Evolutionary conservation across 2,797 vertebrate genomes (phyloP).

Genomic region (Hemibagrus guttatus): DNA sequence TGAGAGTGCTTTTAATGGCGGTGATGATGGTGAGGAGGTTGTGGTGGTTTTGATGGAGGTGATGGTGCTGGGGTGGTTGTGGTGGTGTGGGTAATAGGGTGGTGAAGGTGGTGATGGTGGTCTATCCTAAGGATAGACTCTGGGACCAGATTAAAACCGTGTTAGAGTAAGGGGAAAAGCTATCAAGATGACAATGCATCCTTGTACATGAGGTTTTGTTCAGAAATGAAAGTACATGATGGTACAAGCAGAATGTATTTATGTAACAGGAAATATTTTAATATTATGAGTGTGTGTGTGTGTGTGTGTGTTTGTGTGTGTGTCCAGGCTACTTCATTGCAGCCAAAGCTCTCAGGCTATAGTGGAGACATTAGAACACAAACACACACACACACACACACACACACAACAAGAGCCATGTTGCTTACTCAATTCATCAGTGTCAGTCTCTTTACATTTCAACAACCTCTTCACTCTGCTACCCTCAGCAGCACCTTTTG

Average conservation of each 20-base stretch:
- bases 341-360: not conserved
- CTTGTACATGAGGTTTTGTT: not conserved
- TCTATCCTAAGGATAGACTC: not conserved
- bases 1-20: no score
- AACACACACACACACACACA: not conserved
- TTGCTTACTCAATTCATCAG: constrained; percentile 3
- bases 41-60: not conserved
- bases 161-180: not conserved
- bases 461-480: not conserved
- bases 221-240: not conserved
- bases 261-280: not conserved
- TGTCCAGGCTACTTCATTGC: not conserved
- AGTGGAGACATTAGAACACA: not conserved
- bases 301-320: not conserved
- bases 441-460: constrained; percentile 9
- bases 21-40: not conserved
- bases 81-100: not conserved
- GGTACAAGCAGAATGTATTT: not conserved
- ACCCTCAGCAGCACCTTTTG: not conserved
- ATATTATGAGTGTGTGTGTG: not conserved
- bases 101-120: not conserved
- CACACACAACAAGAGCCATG: not conserved
- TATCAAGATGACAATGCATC: not conserved
- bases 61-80: not conserved
- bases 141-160: not conserved